Evolutionary conservation across 2,888 invertebrate species (phyloP).

Genomic region (Spodoptera picta): DNA sequence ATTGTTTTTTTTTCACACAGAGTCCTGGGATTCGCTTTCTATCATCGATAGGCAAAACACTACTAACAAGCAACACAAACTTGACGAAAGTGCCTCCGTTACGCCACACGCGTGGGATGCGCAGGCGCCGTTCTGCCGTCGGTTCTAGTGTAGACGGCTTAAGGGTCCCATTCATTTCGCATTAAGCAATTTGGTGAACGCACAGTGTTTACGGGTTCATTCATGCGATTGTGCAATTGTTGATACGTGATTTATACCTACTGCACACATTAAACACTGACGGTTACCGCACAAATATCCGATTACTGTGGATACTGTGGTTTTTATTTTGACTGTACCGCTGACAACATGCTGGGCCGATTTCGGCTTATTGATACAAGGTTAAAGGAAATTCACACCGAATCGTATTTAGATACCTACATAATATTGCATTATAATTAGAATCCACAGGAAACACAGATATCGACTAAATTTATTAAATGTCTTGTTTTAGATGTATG

Average conservation of each 20-base stretch:
- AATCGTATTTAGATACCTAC: conserved; percentile 33
- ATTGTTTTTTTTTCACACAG: conserved; percentile 61
- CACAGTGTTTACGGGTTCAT: conserved; percentile 83
- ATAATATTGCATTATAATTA: conserved; percentile 35
- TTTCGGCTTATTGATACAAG: conserved; percentile 45
- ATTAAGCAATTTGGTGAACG: conserved; percentile 86
- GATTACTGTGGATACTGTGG: conserved; percentile 11
- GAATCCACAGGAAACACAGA: conserved; percentile 52
- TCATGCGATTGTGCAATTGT: conserved; percentile 80
- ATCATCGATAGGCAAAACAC: conserved; percentile 78
- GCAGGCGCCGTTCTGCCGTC: conserved; percentile 79
- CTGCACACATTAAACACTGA: conserved; percentile 61
- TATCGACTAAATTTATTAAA: conserved; percentile 55
- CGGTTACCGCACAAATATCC: conserved; percentile 41
- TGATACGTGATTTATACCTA: conserved; percentile 65
- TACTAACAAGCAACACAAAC: conserved; percentile 83
- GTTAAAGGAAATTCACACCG: conserved; percentile 55
- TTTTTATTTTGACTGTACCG: conserved; percentile 20
- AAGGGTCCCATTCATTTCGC: conserved; percentile 86
- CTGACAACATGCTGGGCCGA: conserved; percentile 11
- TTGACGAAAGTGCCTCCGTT: conserved; percentile 86
- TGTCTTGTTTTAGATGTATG: conserved; percentile 61
- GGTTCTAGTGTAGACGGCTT: conserved; percentile 75
- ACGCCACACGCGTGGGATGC: conserved; percentile 87
- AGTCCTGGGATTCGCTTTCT: conserved; percentile 76